These are phyloP conservation scores for Yponomeuta malinellus DNA, from an alignment of 2,888 invertebrate genomes.

Conservation along the genomic window DNA sequence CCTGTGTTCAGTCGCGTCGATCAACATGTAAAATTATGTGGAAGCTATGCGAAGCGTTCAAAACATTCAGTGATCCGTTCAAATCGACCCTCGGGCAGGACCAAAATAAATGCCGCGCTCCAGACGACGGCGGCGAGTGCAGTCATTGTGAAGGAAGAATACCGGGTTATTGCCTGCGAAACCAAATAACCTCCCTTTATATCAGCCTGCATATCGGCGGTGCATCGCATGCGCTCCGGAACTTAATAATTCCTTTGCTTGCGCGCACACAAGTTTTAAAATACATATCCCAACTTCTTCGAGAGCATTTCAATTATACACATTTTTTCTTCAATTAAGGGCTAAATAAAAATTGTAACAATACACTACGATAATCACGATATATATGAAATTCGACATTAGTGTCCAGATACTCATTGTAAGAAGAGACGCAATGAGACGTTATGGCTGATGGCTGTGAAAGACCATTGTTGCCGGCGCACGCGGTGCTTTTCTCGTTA, in stretches of 20 bases:
- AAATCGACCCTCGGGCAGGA: slow-evolving; percentile 4
- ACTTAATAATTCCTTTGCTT: neutral
- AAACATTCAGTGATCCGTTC: slow-evolving; percentile 4
- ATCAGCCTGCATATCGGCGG: slow-evolving; percentile 55
- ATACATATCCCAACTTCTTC: too few relatives aligned
- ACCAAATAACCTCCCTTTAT: slow-evolving; percentile 66
- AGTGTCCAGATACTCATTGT: neutral
- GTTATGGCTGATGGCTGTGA: slow-evolving; percentile 48
- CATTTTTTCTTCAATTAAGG: too few relatives aligned
- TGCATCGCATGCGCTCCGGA: slow-evolving; percentile 22
- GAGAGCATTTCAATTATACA: too few relatives aligned
- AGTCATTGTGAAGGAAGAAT: slow-evolving; percentile 61
- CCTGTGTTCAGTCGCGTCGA: slow-evolving; percentile 17
- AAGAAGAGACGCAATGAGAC: slow-evolving; percentile 44
- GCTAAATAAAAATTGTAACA: too few relatives aligned
- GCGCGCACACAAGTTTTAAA: too few relatives aligned
- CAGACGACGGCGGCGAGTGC: slow-evolving; percentile 35
- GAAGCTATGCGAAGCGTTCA: slow-evolving; percentile 8
- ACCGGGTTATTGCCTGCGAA: slow-evolving; percentile 63
- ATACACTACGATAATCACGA: neutral
- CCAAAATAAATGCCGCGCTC: slow-evolving; percentile 5
- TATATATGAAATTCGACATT: neutral
- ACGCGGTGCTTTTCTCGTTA: slow-evolving; percentile 28
- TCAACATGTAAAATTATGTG: slow-evolving; percentile 6
- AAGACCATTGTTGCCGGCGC: slow-evolving; percentile 52